Percentiles rank a stretch among this genome's conserved stretches.
Conservation (phyloP, 2,888 invertebrate species). For the Spodoptera picta region DNA sequence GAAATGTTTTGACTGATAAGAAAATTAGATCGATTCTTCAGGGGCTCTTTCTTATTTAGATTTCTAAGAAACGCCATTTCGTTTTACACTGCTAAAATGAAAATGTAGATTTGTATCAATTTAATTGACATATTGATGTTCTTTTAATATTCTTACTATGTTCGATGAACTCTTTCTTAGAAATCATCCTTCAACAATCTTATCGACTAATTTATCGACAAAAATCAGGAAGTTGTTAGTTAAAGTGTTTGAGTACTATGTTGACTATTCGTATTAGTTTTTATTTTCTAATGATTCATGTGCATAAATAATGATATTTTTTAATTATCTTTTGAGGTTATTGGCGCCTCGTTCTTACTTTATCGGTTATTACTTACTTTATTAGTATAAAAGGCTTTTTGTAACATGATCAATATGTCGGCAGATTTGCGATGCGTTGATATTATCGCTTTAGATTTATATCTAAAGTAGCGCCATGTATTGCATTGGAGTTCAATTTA, state of each 20-base stretch:
- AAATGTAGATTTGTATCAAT: slow-evolving; percentile 10
- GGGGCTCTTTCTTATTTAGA: neutral
- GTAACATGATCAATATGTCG: neutral
- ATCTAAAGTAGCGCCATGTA: slow-evolving; percentile 38
- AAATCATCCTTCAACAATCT: slow-evolving; percentile 21
- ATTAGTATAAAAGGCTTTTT: neutral
- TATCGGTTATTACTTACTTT: no score
- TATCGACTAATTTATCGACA: slow-evolving; percentile 29
- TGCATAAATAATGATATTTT: no score
- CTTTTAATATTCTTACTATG: neutral
- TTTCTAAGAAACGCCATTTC: slow-evolving; percentile 6
- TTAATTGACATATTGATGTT: slow-evolving; percentile 9
- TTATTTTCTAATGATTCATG: neutral
- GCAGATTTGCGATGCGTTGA: slow-evolving; percentile 1
- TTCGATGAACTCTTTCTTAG: slow-evolving; percentile 13
- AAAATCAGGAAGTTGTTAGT: slow-evolving; percentile 33
- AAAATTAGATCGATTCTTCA: no score
- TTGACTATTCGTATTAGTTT: slow-evolving; percentile 1
- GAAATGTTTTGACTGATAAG: no score
- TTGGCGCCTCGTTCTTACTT: slow-evolving; percentile 10
- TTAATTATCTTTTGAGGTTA: slow-evolving; percentile 11
- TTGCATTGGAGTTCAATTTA: slow-evolving; percentile 8
- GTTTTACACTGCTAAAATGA: slow-evolving; percentile 3
- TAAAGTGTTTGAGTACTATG: slow-evolving; percentile 4
- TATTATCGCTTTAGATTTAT: slow-evolving; percentile 14